Conservation (phyloP, 2,888 invertebrate species). For the Busseola fusca region DNA sequence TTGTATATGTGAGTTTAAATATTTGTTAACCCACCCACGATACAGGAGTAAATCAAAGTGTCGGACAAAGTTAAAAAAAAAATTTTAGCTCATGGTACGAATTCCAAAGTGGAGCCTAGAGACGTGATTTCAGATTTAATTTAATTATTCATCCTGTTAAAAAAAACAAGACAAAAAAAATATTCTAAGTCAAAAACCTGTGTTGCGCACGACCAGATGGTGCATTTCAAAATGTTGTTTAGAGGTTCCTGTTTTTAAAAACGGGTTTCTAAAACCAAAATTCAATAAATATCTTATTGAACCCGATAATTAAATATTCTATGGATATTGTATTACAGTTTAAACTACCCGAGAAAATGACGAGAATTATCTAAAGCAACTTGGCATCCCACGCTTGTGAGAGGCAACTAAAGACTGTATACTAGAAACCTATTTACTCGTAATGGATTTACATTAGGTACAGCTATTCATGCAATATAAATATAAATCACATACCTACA, state of each 20-base stretch:
- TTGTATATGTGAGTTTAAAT: too few species aligned
- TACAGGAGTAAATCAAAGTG: too few species aligned
- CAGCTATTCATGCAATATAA: neutral
- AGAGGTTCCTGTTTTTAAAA: neutral
- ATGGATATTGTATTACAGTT: neutral
- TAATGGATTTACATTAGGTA: constrained; percentile 8
- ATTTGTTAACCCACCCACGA: too few species aligned
- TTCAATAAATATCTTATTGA: neutral
- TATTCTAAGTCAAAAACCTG: neutral
- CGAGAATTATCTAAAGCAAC: neutral
- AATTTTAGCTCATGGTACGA: too few species aligned
- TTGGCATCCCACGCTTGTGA: constrained; percentile 5
- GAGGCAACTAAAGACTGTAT: neutral
- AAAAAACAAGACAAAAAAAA: neutral
- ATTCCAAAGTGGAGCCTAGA: neutral
- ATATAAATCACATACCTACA: neutral
- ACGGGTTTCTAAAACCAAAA: neutral
- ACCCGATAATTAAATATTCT: too few species aligned
- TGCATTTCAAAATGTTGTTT: neutral
- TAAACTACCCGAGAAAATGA: neutral
- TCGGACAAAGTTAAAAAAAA: too few species aligned
- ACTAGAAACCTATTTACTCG: neutral
- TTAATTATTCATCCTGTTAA: neutral
- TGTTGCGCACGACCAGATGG: neutral
- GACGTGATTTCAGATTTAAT: neutral